Evolutionary conservation across 37 sponge, comb jelly and placozoan genomes (phyloP).

Genomic region (Halichondria panicea): DNA sequence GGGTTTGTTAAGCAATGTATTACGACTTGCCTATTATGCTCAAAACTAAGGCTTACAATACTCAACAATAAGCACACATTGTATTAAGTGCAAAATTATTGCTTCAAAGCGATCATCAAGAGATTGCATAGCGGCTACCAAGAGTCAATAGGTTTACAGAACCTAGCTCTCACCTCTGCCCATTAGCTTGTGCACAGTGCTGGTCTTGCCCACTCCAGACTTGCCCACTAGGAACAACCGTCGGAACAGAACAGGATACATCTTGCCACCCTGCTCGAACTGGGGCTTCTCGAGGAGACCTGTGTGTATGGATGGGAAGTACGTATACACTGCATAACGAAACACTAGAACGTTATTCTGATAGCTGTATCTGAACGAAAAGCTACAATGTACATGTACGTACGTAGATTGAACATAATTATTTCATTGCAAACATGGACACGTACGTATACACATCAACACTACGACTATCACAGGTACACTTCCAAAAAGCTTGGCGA

Average conservation of each 20-base stretch:
- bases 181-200: conserved; percentile 59
- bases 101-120: not conserved
- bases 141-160: too few species aligned
- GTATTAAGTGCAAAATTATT: not conserved
- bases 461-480: too few species aligned
- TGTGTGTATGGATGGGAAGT: too few species aligned
- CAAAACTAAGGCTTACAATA: too few species aligned
- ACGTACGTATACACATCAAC: too few species aligned
- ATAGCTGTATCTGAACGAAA: too few species aligned
- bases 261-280: not conserved
- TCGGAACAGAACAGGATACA: conserved; percentile 1
- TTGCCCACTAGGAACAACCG: conserved; percentile 69
- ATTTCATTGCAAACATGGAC: too few species aligned
- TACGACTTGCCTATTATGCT: too few species aligned
- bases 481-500: too few species aligned
- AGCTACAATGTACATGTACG: not conserved
- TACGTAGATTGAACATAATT: too few species aligned
- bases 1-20: too few species aligned
- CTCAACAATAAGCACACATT: not conserved
- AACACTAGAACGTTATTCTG: not conserved
- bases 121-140: not conserved
- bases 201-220: conserved; percentile 78
- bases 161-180: conserved; percentile 39
- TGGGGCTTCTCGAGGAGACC: conserved; percentile 60
- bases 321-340: too few species aligned